Base-by-base conservation (phyloP, 2,113 vertebrate genomes). In the Motacilla alba region DNA sequence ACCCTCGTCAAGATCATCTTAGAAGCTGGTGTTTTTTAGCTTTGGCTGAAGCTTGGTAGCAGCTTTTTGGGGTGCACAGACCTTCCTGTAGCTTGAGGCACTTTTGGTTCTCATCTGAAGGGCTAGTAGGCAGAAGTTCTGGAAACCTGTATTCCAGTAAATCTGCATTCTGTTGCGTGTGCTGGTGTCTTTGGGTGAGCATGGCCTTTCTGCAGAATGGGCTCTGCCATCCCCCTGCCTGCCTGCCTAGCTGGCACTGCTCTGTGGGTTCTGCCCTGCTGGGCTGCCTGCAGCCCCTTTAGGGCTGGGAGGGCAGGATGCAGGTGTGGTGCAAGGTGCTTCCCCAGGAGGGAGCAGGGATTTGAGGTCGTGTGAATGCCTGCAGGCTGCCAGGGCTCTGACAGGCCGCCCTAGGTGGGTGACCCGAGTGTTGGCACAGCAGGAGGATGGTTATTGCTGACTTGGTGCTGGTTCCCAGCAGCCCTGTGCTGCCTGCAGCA, bases 191-290 rank as follows among this genome's bases (percentile, higher is more conserved):
- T 49, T 1, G 8, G 35, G 41, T 0, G 8, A 67, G 19, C 0
- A 1, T 22, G 46, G 75, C 50, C 60, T 78, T 77, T 37, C 15
- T 1, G 5, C 44, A 0, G 50, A 64, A 30, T 7, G 16, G 22
- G 20, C 41, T 37, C 24, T 72, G 58, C 76, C 13, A 1, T 19
- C 21, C 28, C 5, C 2, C 81, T 46, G 67, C 53, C 23, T 33
- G 28, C 73, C 46, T 52, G 9, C 31, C 13, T 5, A 8, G 13
- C 47, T 13, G 9, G 23, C 69, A n/a, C 16, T n/a, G 39, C 4
- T 2, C 1, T 1, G 0, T 8, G 24, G 2, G 33, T 72, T n/a
- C 68, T 76, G 39, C 27, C 43, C 41, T 1, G 4, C 16, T 68
- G 55, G 39, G 49, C 46, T 77, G 22, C 10, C 1, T 53, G 67